Base-by-base conservation (phyloP, 2,888 invertebrate genomes). In the Penaeus monodon region DNA sequence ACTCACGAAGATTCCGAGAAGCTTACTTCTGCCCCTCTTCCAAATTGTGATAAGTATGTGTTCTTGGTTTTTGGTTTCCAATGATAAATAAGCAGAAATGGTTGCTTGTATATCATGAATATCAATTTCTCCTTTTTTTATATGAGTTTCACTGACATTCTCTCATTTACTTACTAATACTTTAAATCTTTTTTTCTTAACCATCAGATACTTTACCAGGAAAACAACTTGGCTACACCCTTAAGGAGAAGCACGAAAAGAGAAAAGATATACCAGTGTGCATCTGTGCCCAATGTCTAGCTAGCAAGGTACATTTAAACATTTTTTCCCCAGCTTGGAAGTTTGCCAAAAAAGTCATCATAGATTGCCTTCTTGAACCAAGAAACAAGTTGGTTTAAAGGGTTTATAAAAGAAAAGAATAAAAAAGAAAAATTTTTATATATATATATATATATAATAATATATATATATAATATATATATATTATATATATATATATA, bases 181-280 rank as follows among this genome's bases (percentile, higher is more conserved):
- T 29, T 22, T 8, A n/a, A 22, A 20, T 33, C 6, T n/a, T 38
- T 33, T 74, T 33, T 74, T 74, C 38, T 74, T 24, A 24, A 74
- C 4, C 20, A 24, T 8, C 84, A 87, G 87, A 44, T 65, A 76
- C 64, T 88, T 57, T 81, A 68, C 68, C 76, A 84, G 4, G 81
- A 83, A 44, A 83, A 38, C 7, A 88, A 88, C 63, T 70, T 88
- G n/a, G 74, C 6, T 12, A 65, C 64, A 65, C 88, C 86, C 70
- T 88, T 66, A 44, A 63, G 27, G 76, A 73, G 12, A 83, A 88
- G 27, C 82, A 88, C 70, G 80, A 88, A n/a, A 73, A 86, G 38
- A 29, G 65, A n/a, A 17, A 85, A 65, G 49, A 86, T 83, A 8
- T 88, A 84, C 29, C 33, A 83, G 29, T 88, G 88, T 86, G 83